Base-by-base conservation (phyloP, 2,888 invertebrate genomes). In the Caenorhabditis uteleia region DNA sequence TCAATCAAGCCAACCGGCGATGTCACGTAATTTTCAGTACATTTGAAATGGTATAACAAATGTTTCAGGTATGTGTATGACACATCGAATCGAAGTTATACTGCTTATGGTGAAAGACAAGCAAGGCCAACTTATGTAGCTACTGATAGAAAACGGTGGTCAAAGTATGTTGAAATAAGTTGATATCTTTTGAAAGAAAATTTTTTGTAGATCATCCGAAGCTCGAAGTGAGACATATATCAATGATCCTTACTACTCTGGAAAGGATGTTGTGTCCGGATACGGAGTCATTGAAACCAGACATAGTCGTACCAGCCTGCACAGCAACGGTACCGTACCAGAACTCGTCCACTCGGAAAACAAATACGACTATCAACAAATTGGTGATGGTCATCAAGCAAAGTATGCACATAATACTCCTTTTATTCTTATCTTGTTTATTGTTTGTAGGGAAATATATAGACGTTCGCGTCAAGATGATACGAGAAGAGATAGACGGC, bases 331-430 rank as follows among this genome's bases (percentile, higher is more conserved):
- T 16, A 46, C 29, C 33, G 46, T 53, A 3, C 67, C 61, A 26
- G 67, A 67, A 42, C 45, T 67, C 3, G 50, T 67, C 23, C 67
- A 67, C 29, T 67, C 67, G 8, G 67, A 67, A 46, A 61, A 67
- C 46, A 61, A 57, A 40, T 53, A 48, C 34, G 57, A 67, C n/a
- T 62, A 62, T 56, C 62, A 62, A 12, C 56, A 51, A 51, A 20
- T 56, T 27, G 33, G 27, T 2, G 16, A n/a, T 10, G 57, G 49
- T 27, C 27, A 42, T 10, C 62, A 62, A 21, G 23, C 23, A 3
- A 25, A 36, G 47, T 47, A 33, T 12, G 21, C 8, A 10, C 14
- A n/a, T n/a, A n/a, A n/a, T n/a, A n/a, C n/a, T n/a, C n/a, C n/a
- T n/a, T n/a, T n/a, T n/a, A n/a, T n/a, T n/a, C n/a, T n/a, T n/a